These are phyloP conservation scores for Choristoneura fumiferana DNA, from an alignment of 1,140 invertebrate species.

Conservation along the genomic window DNA sequence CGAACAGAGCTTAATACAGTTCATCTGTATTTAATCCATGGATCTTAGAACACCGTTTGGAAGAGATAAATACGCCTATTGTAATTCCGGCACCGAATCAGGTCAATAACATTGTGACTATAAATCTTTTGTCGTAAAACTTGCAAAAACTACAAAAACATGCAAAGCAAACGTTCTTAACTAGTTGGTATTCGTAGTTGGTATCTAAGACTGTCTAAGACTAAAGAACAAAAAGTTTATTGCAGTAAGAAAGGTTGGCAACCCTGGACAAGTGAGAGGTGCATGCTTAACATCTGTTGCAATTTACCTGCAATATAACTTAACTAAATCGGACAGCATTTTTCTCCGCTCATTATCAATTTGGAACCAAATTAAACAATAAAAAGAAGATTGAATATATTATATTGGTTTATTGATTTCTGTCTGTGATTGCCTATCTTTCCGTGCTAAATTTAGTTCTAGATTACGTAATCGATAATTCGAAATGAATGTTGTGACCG, in stretches of 20 bases:
- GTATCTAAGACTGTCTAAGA: background rate
- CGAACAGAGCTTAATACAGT: no score
- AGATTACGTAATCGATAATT: background rate
- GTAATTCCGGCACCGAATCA: constrained; percentile 1
- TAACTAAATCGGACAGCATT: constrained; percentile 41
- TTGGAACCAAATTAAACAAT: constrained; percentile 12
- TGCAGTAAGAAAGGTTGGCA: constrained; percentile 18
- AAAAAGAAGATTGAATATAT: background rate
- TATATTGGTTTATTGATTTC: background rate
- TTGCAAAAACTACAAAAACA: background rate
- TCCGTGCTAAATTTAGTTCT: background rate
- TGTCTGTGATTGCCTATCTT: constrained; percentile 1
- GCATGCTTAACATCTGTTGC: constrained; percentile 50
- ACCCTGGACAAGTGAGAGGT: constrained; percentile 51
- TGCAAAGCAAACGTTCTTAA: no score
- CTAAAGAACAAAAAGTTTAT: background rate
- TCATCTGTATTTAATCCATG: no score
- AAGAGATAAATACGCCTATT: background rate
- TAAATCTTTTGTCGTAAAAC: background rate
- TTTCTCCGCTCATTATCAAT: constrained; percentile 9
- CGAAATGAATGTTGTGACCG: constrained; percentile 8
- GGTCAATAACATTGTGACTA: constrained; percentile 7
- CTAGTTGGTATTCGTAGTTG: background rate
- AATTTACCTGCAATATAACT: constrained; percentile 58
- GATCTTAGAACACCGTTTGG: background rate